Conservation (phyloP, 2,113 vertebrate genomes). For the Corythaeola cristata region DNA sequence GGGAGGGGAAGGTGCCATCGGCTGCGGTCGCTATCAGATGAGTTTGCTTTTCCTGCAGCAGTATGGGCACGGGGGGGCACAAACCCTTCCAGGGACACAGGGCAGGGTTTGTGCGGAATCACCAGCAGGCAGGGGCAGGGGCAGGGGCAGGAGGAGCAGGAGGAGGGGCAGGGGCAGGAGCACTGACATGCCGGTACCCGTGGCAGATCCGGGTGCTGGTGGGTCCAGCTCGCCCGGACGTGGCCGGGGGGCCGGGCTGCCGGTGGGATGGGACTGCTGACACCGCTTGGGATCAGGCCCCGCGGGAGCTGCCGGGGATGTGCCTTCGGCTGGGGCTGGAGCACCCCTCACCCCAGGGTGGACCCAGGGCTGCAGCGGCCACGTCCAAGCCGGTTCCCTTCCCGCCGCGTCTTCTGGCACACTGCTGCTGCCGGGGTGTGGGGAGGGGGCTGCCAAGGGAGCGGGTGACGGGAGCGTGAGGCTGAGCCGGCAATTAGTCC, state of each 20-base stretch:
- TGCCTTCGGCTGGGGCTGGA: fast-evolving
- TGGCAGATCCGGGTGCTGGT: too few relatives aligned
- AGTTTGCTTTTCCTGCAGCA: neutral
- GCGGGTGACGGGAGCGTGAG: neutral
- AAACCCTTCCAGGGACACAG: neutral
- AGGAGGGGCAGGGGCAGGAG: too few relatives aligned
- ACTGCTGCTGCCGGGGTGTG: fast-evolving
- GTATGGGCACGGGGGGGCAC: neutral
- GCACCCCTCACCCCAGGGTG: too few relatives aligned
- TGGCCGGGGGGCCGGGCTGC: fast-evolving
- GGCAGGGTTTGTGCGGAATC: neutral
- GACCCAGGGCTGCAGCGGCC: neutral
- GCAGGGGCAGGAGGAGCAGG: neutral
- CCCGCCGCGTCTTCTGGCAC: fast-evolving
- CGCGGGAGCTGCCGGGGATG: fast-evolving
- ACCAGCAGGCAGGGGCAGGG: neutral
- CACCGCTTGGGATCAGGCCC: neutral
- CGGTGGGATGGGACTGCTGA: neutral
- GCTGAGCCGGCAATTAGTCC: neutral
- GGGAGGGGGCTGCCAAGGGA: neutral
- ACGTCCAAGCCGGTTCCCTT: neutral
- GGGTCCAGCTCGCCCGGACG: neutral
- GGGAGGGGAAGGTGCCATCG: neutral
- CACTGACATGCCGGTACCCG: too few relatives aligned
- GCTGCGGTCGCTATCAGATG: neutral